Percentiles rank a stretch among this genome's conserved stretches.
phyloP scores from a whole-genome alignment of 1,140 invertebrate species.

The Hyles euphorbiae region DNA sequence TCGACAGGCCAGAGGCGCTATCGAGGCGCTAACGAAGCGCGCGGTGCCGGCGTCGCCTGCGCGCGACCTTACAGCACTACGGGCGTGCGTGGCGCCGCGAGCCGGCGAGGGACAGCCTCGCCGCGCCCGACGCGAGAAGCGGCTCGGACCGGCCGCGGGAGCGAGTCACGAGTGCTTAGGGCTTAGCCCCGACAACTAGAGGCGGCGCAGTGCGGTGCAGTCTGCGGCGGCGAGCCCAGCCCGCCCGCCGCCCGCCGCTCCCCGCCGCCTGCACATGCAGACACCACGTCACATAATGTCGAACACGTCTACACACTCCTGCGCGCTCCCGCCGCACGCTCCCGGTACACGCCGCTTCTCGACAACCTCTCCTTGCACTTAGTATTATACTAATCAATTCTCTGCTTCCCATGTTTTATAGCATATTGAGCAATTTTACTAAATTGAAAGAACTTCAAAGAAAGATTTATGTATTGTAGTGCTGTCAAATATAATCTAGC shows the following conservation, averaged over 20 bases:
- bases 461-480: not conserved
- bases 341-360: slow-evolving; percentile 54
- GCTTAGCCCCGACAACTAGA: slow-evolving; percentile 55
- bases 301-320: slow-evolving; percentile 6
- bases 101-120: slow-evolving; percentile 22
- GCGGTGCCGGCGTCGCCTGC: slow-evolving; percentile 24
- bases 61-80: slow-evolving; percentile 27
- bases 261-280: slow-evolving; percentile 67
- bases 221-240: slow-evolving; percentile 22
- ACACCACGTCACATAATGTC: slow-evolving; percentile 43
- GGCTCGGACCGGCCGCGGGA: slow-evolving; percentile 61
- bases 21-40: slow-evolving; percentile 20
- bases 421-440: not conserved
- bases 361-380: slow-evolving; percentile 14
- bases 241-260: slow-evolving; percentile 53
- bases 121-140: slow-evolving; percentile 47
- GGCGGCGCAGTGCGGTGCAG: slow-evolving; percentile 41
- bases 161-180: slow-evolving; percentile 50
- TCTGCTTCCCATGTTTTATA: not conserved
- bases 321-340: slow-evolving; percentile 14
- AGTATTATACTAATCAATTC: slow-evolving; percentile 11
- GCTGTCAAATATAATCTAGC: slow-evolving; percentile 7
- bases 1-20: slow-evolving; percentile 22
- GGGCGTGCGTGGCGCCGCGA: slow-evolving; percentile 31
- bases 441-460: not conserved